Evolutionary conservation across 2,797 vertebrate genomes (phyloP).

Genomic region (Alauda arvensis): DNA sequence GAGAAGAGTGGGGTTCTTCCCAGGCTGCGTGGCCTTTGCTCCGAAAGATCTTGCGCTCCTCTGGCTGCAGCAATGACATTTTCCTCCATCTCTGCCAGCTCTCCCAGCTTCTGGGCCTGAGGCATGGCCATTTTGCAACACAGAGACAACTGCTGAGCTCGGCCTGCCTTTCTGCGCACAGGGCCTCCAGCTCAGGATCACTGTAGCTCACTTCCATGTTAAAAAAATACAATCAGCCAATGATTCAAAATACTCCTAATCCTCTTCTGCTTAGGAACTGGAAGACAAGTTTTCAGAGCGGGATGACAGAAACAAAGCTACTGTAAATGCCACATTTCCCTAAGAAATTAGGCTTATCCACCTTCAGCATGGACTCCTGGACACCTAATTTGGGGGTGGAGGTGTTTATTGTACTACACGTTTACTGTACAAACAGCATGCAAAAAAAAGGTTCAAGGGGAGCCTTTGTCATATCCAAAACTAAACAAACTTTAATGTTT

Average conservation of each 20-base stretch:
- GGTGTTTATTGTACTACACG: background rate
- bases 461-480: background rate
- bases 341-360: background rate
- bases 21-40: background rate
- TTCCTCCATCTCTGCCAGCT: background rate
- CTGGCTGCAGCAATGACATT: background rate
- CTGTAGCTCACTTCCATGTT: background rate
- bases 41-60: background rate
- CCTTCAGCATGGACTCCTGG: background rate
- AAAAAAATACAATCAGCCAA: background rate
- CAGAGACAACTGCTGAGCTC: background rate
- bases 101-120: background rate
- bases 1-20: rapidly evolving
- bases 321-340: background rate
- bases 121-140: rapidly evolving
- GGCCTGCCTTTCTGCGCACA: background rate
- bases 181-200: background rate
- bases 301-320: background rate
- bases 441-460: background rate
- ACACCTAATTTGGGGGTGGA: background rate
- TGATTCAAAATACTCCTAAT: background rate
- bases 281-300: background rate
- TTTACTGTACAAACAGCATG: background rate
- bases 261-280: background rate
- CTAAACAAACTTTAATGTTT: constrained; percentile 19